These are phyloP conservation scores for Eupelmus urozonus DNA, from an alignment of 2,888 invertebrate species.

Conservation along the genomic window DNA sequence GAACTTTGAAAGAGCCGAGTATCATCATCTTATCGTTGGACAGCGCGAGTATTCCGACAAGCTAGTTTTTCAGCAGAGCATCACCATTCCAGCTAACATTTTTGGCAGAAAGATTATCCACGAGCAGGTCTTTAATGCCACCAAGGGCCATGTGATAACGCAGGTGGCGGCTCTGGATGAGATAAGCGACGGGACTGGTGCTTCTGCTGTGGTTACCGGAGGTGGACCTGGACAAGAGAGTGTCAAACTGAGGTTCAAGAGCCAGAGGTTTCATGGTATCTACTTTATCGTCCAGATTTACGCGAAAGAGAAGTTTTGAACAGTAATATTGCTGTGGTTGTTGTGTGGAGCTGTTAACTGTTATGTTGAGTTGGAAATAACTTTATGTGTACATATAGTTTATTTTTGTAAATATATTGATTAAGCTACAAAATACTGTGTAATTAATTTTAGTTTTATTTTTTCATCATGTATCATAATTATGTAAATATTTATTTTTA, in stretches of 20 bases:
- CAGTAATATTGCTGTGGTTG: too few relatives aligned
- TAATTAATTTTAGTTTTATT: too few relatives aligned
- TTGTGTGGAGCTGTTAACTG: too few relatives aligned
- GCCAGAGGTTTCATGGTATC: slow-evolving; percentile 76
- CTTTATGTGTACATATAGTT: too few relatives aligned
- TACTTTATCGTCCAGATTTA: slow-evolving; percentile 77
- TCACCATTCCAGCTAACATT: slow-evolving; percentile 65
- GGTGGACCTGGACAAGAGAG: slow-evolving; percentile 76
- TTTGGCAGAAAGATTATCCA: slow-evolving; percentile 64
- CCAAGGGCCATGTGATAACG: slow-evolving; percentile 69
- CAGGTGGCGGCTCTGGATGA: slow-evolving; percentile 76
- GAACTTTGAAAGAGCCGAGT: too few relatives aligned
- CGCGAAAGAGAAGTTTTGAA: too few relatives aligned
- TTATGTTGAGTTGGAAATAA: too few relatives aligned
- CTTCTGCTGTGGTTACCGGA: slow-evolving; percentile 70
- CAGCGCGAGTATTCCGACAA: slow-evolving; percentile 63
- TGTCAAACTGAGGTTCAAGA: slow-evolving; percentile 76
- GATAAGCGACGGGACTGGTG: slow-evolving; percentile 77
- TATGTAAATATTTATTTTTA: too few relatives aligned
- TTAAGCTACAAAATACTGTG: too few relatives aligned
- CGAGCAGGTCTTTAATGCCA: slow-evolving; percentile 64
- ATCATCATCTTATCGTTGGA: slow-evolving; percentile 68
- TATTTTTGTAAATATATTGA: too few relatives aligned
- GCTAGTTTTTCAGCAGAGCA: slow-evolving; percentile 59
- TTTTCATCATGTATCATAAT: too few relatives aligned